Base-by-base conservation (phyloP, 2,113 vertebrate species). In the Microtus montanus region DNA sequence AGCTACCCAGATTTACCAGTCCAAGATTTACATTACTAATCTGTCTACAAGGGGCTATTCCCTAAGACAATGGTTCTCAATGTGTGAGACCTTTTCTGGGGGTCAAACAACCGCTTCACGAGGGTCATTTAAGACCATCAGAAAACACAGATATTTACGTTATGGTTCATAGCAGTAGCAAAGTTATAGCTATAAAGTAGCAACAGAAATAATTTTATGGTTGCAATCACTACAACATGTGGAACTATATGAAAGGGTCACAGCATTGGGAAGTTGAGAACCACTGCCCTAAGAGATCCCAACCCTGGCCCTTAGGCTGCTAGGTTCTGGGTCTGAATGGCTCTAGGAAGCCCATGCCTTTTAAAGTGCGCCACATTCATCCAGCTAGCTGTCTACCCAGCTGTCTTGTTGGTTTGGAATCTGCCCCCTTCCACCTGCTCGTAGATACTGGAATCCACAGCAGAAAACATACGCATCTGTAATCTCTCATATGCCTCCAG, bases 321-420 rank as follows among this genome's bases (percentile, higher is more conserved):
- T 0, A 24, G 61, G 30, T 10, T 77, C 9, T 14, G 1, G 54
- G 33, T 35, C 0, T 10, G 7, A 15, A 33, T 33, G 79, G 7
- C 20, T 35, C 22, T 30, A 30, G 35, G 41, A 91, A 92, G 64
- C 8, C 75, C 19, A 24, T 33, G 12, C 1, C 20, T 47, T 83
- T 33, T 0, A 58, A 47, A 91, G 22, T 24, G 30, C 1, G 0
- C 35, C 49, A n/a, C 20, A n/a, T 11, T 24, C 3, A 10, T 38
- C n/a, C n/a, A 73, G n/a, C 8, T 73, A 19, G n/a, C 30, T 91
- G 2, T 7, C 74, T 52, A 33, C 61, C 30, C 17, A 41, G 26
- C 33, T 6, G 20, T 38, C 41, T n/a, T 3, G 10, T 35, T 24
- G 47, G 26, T 75, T 14, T 41, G 41, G 30, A 19, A 17, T 66